Evolutionary conservation across 2,113 vertebrate species (phyloP), one percentile per base, ranked within the genome.

Genomic region (Plecotus auritus): DNA sequence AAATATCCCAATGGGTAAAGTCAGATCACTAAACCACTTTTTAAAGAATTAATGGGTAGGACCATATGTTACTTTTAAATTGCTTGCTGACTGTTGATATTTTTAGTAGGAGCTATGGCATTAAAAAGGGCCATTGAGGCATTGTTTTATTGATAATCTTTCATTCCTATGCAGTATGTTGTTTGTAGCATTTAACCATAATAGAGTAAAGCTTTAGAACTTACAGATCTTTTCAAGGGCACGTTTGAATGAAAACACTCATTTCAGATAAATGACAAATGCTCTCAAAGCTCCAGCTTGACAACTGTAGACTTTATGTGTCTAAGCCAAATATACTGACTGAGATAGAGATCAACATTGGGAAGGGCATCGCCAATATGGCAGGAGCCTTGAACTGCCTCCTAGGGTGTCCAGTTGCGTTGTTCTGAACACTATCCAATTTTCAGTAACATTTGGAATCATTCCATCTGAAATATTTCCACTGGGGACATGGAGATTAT

Each of bases 201-300:
- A 76, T n/a, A 67, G 49, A 73, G 72, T 13, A 85, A 90, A 85
- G 35, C 37, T 91, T 92, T 83, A 64, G 35, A 73, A 42, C 9
- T 70, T 72, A 72, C 8, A 81, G 6, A 30, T 80, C 47, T 85
- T 92, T 91, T 77, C 89, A 91, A 95, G 56, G 59, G 35, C 6
- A 87, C 67, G 49, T 88, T 76, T 93, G 61, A 95, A 93, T 91
- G 32, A 83, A 95, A 91, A 54, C 56, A 64, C 32, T 95, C 37
- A 59, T 83, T 90, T 94, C 11, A 40, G 40, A 40, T 91, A 77
- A 88, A 90, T 89, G 23, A 37, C 51, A 59, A 54, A 40, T 85
- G 7, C 73, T 83, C 54, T 78, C 78, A 56, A 70, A 82, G 51
- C 42, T 90, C 26, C 37, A 23, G 20, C 30, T 66, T 95, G 67